Evolutionary conservation across 1,140 invertebrate genomes (phyloP).

Genomic region (Teleogryllus occipitalis): DNA sequence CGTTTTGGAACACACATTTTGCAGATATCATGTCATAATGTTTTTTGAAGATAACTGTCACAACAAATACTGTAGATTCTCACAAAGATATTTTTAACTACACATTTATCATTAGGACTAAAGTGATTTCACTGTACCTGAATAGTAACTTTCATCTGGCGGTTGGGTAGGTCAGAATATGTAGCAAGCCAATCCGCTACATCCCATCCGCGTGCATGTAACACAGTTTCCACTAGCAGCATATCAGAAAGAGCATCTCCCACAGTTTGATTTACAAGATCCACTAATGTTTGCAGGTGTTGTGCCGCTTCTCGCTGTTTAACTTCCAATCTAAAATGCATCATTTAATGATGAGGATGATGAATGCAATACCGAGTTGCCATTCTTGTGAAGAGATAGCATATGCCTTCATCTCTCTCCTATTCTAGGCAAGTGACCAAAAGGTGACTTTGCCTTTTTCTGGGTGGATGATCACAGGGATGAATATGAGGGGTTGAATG

Average conservation of each 20-base stretch:
- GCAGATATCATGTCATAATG: background rate
- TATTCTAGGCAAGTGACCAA: too few relatives aligned
- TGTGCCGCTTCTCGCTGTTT: slow-evolving; percentile 40
- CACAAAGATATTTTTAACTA: background rate
- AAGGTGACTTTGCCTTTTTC: too few relatives aligned
- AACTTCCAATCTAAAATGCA: background rate
- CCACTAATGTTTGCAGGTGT: slow-evolving; percentile 58
- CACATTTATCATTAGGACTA: too few relatives aligned
- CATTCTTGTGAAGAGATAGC: too few relatives aligned
- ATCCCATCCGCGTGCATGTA: slow-evolving; percentile 71
- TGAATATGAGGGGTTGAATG: too few relatives aligned
- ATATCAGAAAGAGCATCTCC: slow-evolving; percentile 96
- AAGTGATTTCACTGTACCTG: slow-evolving; percentile 35
- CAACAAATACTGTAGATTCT: background rate
- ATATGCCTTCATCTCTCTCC: too few relatives aligned
- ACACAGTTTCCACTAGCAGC: slow-evolving; percentile 84
- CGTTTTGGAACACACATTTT: too few relatives aligned
- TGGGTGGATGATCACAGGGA: too few relatives aligned
- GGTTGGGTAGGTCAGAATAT: slow-evolving; percentile 82
- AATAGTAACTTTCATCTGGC: slow-evolving; percentile 81
- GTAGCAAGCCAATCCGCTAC: slow-evolving; percentile 67
- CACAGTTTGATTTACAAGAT: slow-evolving; percentile 90
- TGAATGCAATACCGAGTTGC: background rate
- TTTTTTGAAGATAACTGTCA: background rate
- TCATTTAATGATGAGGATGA: background rate